Conservation (phyloP, 2,797 vertebrate genomes). For the Sebastes variabilis region DNA sequence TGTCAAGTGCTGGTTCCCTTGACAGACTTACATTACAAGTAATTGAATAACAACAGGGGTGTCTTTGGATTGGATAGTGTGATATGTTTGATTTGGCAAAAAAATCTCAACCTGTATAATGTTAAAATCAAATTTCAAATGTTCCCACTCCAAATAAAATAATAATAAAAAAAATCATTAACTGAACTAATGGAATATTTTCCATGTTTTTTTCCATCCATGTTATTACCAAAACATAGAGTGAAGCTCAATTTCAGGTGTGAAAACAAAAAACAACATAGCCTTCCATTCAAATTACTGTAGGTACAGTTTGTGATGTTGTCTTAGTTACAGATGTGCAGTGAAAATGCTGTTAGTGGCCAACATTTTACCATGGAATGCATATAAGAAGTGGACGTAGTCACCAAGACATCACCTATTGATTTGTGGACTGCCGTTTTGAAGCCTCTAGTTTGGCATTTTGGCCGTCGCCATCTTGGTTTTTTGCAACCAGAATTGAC, state of each 20-base stretch:
- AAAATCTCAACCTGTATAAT: not conserved
- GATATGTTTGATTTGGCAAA: not conserved
- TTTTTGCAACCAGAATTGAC: no score
- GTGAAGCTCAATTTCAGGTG: no score
- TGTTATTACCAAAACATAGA: conserved; percentile 8
- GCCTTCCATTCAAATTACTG: not conserved
- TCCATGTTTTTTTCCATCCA: not conserved
- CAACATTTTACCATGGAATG: not conserved
- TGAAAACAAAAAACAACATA: not conserved
- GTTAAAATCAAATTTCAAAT: not conserved
- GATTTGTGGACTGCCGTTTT: no score
- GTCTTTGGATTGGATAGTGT: conserved; percentile 25
- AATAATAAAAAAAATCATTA: not conserved
- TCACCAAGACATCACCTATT: no score
- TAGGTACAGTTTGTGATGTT: not conserved
- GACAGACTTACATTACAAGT: conserved; percentile 71
- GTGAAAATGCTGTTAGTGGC: not conserved
- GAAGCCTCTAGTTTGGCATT: no score
- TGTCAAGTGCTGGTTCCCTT: conserved; percentile 65
- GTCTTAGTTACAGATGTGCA: not conserved
- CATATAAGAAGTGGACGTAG: no score
- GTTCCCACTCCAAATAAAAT: not conserved
- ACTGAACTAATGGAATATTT: not conserved
- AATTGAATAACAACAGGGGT: conserved; percentile 57
- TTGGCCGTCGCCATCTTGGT: no score